A percentile compares a stretch with the other conserved stretches of the same genome.
Conservation (phyloP, 64 coral and sea anemone species). For the Anthopleura sola region DNA sequence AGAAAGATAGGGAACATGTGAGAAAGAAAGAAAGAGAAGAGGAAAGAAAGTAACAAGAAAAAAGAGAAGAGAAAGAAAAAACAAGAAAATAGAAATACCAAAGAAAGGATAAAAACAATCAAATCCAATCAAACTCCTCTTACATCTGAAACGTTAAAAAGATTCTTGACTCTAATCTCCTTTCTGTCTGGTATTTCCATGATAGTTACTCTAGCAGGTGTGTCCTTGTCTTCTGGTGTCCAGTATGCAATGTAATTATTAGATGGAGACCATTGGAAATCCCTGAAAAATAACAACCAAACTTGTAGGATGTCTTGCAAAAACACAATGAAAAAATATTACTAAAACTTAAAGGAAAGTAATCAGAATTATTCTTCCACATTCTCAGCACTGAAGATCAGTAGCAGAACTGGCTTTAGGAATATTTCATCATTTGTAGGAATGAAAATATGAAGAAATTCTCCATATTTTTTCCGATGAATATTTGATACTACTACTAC, state of each 20-base stretch:
- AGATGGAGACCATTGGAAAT: conserved; percentile 94
- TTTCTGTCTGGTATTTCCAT: conserved; percentile 93
- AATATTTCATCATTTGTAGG: conserved; percentile 65
- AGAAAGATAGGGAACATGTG: not conserved
- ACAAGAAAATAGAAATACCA: not conserved
- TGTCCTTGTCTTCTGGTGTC: conserved; percentile 91
- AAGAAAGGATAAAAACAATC: not conserved
- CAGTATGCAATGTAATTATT: conserved; percentile 88
- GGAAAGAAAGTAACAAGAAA: not conserved
- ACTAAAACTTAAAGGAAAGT: not conserved
- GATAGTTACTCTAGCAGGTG: conserved; percentile 83
- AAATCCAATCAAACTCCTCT: not conserved
- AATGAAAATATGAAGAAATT: too few species aligned
- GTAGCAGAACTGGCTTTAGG: conserved; percentile 92
- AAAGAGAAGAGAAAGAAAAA: not conserved
- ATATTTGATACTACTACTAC: not conserved
- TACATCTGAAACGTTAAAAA: conserved; percentile 96
- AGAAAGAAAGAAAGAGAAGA: too few species aligned
- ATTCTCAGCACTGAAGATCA: conserved; percentile 74
- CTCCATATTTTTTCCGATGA: too few species aligned
- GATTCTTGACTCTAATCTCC: conserved; percentile 94
- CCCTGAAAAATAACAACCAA: conserved; percentile 41
- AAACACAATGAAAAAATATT: not conserved
- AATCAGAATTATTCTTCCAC: conserved; percentile 38
- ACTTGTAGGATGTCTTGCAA: not conserved